Base-by-base conservation (phyloP, 2,113 vertebrate genomes). In the Nycticebus coucang region DNA sequence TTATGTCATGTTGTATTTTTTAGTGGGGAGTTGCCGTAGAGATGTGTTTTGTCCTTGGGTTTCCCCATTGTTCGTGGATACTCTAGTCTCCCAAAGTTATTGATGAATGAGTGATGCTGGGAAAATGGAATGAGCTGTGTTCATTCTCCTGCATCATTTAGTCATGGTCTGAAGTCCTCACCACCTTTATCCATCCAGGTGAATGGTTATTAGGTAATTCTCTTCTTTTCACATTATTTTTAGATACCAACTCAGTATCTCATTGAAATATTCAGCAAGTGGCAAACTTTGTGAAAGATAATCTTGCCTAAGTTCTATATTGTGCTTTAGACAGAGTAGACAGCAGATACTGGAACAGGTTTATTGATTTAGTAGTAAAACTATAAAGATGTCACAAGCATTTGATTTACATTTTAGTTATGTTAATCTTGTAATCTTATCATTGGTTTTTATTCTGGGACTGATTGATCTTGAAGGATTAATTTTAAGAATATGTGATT, bases 331-430 rank as follows among this genome's bases (percentile, higher is more conserved):
- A 53, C 33, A 91, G 59, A 75, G 24, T 41, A 83, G 41, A 22
- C 4, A 17, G 30, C 13, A 45, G 12, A 50, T 55, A 30, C n/a
- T 37, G 62, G 30, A 88, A 92, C 59, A 64, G 59, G 64, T 35
- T 71, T 4, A 35, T 7, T 55, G 55, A 86, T 71, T 93, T 5
- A 33, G 57, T 28, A 74, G 24, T 62, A 57, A 35, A 95, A 81
- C 22, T 66, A 30, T 41, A 78, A 26, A 50, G 53, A 87, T 75
- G 26, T 94, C 57, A 1, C 22, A 6, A 37, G 33, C 83, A 14
- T 77, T 33, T 90, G 64, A 35, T 87, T 94, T 89, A 21, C 53
- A 60, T 66, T 96, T 92, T 75, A 41, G 35, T 37, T 90, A 28
- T 19, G 8, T 60, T 75, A 55, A 53, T 81, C 94, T 81, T 89